Evolutionary conservation across 2,113 vertebrate genomes (phyloP).

Genomic region (Hypanus sabinus): DNA sequence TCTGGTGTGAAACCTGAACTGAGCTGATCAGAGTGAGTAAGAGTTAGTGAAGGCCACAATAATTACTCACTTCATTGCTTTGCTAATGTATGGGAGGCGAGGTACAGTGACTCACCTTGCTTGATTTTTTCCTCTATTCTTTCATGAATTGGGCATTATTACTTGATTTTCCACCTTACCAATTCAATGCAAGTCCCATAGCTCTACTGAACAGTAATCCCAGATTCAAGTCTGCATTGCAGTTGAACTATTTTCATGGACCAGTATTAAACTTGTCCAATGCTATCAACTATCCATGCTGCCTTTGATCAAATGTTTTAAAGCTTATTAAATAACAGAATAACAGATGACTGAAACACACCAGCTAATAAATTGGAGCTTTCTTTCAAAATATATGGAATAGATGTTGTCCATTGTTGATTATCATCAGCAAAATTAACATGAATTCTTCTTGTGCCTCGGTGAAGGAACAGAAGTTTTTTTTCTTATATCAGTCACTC

Average conservation of each 20-base stretch:
- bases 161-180: neutral
- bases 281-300: neutral
- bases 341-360: neutral
- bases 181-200: neutral
- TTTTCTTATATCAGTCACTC: neutral
- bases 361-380: neutral
- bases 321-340: neutral
- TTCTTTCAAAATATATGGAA: neutral
- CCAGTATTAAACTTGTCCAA: neutral
- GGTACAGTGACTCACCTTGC: too few relatives aligned
- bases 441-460: neutral
- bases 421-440: neutral
- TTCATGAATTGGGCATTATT: neutral
- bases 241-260: neutral
- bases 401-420: neutral
- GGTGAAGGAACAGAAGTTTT: neutral
- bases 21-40: too few relatives aligned
- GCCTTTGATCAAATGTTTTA: neutral
- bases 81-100: too few relatives aligned
- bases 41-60: too few relatives aligned
- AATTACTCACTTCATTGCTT: too few relatives aligned
- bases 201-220: too few relatives aligned
- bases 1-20: too few relatives aligned
- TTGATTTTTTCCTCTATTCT: neutral
- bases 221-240: too few relatives aligned